phyloP scores from a whole-genome alignment of 2,113 vertebrate genomes.

The Dryoscopus gambensis region DNA sequence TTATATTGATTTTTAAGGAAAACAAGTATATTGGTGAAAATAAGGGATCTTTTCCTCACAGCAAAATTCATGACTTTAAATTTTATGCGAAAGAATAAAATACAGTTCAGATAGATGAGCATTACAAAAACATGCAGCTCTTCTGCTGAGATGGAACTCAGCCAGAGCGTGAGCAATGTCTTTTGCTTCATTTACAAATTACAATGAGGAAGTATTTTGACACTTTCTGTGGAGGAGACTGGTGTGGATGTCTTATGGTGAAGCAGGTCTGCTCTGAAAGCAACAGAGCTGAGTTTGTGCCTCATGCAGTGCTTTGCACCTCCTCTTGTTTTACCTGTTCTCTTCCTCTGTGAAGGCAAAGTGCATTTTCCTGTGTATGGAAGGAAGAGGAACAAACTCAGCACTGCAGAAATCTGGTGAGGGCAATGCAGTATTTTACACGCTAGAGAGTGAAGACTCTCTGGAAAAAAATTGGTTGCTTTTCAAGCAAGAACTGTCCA shows the following conservation, averaged over 20 bases:
- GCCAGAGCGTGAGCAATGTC: background rate
- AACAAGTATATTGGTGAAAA: constrained; percentile 27
- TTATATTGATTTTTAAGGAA: constrained; percentile 27
- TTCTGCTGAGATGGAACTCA: background rate
- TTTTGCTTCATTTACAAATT: background rate
- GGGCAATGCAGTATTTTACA: background rate
- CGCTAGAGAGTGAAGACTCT: background rate
- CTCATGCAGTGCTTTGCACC: background rate
- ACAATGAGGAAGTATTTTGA: background rate
- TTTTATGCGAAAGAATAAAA: background rate
- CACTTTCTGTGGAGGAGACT: background rate
- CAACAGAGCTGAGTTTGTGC: background rate
- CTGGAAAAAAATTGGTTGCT: background rate
- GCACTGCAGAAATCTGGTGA: background rate
- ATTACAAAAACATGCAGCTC: background rate
- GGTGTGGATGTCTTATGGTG: background rate
- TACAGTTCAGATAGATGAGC: background rate
- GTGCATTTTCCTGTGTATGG: background rate
- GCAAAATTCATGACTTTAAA: background rate
- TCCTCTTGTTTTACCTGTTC: background rate
- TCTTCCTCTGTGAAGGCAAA: background rate
- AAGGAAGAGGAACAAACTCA: background rate
- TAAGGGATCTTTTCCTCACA: background rate
- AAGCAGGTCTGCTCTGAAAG: background rate
- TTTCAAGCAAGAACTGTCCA: background rate